These are phyloP conservation scores for Micromys minutus DNA, from an alignment of 2,113 vertebrate genomes.

Conservation along the genomic window DNA sequence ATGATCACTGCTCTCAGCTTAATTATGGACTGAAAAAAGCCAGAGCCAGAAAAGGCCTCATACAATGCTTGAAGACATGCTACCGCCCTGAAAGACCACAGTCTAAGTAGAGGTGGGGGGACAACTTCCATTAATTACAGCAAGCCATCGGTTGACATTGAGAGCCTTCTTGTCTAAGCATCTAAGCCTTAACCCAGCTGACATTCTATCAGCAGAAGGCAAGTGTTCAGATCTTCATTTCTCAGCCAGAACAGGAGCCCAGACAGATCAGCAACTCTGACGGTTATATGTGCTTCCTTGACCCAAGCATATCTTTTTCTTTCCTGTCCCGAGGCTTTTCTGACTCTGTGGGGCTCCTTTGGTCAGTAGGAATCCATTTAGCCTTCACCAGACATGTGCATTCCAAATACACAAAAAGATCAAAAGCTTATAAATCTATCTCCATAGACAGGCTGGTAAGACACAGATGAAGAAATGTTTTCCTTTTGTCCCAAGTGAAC, in stretches of 20 bases:
- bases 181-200: neutral
- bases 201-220: neutral
- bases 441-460: neutral
- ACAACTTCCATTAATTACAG: neutral
- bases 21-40: neutral
- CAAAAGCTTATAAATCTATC: neutral
- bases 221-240: neutral
- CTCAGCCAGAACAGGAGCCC: neutral
- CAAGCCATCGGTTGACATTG: neutral
- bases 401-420: neutral
- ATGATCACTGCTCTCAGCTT: neutral
- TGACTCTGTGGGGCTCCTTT: no score
- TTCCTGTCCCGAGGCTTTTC: neutral
- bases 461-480: rapidly evolving
- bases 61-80: neutral
- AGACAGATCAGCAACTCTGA: neutral
- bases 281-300: no score
- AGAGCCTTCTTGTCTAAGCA: neutral
- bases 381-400: neutral
- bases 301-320: neutral
- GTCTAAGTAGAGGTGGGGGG: neutral
- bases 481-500: rapidly evolving
- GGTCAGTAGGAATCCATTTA: neutral
- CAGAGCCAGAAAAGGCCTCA: neutral
- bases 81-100: no score